Evolutionary conservation across 2,888 invertebrate species (phyloP).

Genomic region (Tiliacea citrago): DNA sequence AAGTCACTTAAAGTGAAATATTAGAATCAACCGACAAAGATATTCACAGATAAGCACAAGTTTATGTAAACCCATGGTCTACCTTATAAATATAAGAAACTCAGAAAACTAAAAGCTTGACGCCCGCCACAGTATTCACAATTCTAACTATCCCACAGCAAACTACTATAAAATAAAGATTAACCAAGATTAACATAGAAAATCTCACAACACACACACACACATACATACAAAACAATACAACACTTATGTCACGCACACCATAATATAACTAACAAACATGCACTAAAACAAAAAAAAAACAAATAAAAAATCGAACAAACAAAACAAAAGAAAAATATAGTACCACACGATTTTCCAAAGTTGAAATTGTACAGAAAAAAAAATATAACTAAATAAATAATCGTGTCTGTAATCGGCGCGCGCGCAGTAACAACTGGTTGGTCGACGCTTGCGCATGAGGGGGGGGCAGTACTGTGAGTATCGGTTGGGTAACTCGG

Average conservation of each 20-base stretch:
- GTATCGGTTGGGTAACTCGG: constrained; percentile 55
- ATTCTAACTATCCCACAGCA: constrained; percentile 7
- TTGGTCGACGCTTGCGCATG: constrained; percentile 25
- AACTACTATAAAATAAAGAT: constrained; percentile 15
- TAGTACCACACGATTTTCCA: constrained; percentile 32
- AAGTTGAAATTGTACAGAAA: not conserved
- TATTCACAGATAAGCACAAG: not conserved
- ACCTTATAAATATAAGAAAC: not conserved
- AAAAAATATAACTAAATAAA: constrained; percentile 2
- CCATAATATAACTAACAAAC: not conserved
- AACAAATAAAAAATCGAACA: constrained; percentile 17
- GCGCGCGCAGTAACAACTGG: constrained; percentile 55
- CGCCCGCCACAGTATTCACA: not conserved
- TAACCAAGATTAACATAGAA: constrained; percentile 28
- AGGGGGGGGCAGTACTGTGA: constrained; percentile 45
- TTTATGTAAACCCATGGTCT: not conserved
- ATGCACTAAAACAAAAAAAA: constrained; percentile 13
- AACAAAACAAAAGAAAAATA: constrained; percentile 23
- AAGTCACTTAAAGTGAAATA: not conserved
- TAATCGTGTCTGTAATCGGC: constrained; percentile 49
- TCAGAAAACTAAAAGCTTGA: not conserved
- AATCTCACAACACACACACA: constrained; percentile 44
- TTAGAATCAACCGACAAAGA: not conserved
- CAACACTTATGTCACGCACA: constrained; percentile 29
- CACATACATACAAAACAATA: constrained; percentile 39